phyloP scores from a whole-genome alignment of 2,888 invertebrate species.

The Panopea generosa region DNA sequence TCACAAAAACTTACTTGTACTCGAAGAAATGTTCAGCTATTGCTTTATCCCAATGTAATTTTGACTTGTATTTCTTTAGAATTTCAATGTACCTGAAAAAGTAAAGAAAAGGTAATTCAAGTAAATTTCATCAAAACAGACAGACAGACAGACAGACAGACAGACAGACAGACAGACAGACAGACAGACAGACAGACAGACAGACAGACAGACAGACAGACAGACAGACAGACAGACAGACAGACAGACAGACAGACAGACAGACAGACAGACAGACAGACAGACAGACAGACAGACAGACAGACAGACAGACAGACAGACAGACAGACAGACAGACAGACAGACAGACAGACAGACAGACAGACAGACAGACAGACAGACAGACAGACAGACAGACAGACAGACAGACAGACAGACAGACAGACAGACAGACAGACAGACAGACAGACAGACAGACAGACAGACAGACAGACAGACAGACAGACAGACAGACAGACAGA shows the following conservation, averaged over 20 bases:
- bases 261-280: conserved; percentile 11
- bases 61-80: conserved; percentile 91
- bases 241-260: conserved; percentile 9
- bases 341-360: conserved; percentile 12
- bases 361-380: conserved; percentile 13
- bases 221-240: conserved; percentile 25
- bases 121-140: no score
- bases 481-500: conserved; percentile 10
- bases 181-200: no score
- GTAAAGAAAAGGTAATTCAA: neutral
- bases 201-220: no score
- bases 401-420: conserved; percentile 6
- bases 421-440: conserved; percentile 6
- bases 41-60: conserved; percentile 91
- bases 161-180: no score
- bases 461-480: conserved; percentile 11
- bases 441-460: conserved; percentile 8
- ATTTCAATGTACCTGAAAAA: conserved; percentile 88
- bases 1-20: conserved; percentile 90
- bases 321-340: conserved; percentile 2
- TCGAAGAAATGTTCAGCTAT: conserved; percentile 93
- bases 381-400: conserved; percentile 13
- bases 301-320: conserved; percentile 8
- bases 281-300: conserved; percentile 10
- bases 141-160: no score